Conservation (phyloP, 2,113 vertebrate species). For the Anguilla rostrata region DNA sequence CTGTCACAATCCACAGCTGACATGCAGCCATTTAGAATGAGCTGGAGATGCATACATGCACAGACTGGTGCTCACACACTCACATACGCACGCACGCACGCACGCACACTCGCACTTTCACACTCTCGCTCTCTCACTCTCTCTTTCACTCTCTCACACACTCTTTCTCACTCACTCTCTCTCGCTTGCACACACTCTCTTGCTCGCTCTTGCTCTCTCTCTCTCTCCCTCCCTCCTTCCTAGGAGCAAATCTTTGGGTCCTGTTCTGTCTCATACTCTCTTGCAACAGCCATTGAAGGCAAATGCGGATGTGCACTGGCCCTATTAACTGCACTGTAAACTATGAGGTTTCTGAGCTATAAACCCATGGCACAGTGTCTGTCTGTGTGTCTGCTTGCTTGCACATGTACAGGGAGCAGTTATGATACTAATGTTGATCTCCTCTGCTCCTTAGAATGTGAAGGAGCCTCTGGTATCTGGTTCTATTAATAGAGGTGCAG, state of each 20-base stretch:
- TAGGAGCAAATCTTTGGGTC: not conserved
- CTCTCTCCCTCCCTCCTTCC: no score
- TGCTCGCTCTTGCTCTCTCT: no score
- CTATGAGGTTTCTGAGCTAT: not conserved
- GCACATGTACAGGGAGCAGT: not conserved
- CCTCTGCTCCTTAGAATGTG: not conserved
- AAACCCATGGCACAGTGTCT: not conserved
- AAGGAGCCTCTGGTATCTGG: not conserved
- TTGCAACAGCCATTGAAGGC: not conserved
- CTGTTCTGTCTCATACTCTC: not conserved
- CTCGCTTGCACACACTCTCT: no score
- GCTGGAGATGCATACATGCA: not conserved
- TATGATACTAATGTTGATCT: not conserved
- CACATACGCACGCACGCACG: no score
- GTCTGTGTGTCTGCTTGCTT: not conserved
- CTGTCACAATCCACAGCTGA: not conserved
- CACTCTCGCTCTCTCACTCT: no score
- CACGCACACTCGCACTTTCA: no score
- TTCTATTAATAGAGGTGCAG: slow-evolving; percentile 3
- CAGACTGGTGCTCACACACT: not conserved
- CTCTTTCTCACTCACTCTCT: no score
- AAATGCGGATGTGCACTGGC: not conserved
- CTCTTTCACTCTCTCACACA: no score
- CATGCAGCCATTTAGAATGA: not conserved
- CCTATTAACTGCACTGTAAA: not conserved